phyloP scores from a whole-genome alignment of 2,797 vertebrate genomes.

The Falco peregrinus region DNA sequence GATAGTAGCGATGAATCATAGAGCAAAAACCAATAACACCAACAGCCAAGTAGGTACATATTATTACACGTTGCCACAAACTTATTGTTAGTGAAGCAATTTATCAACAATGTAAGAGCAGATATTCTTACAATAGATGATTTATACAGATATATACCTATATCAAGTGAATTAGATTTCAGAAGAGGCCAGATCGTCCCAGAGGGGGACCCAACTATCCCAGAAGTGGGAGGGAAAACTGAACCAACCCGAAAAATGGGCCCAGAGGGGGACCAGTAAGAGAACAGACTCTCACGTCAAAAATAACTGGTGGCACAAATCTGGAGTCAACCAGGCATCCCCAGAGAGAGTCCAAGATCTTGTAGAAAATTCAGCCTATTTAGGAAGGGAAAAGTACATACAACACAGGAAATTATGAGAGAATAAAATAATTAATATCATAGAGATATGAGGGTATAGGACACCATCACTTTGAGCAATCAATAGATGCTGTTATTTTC shows the following conservation, averaged over 20 bases:
- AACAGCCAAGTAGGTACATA: not conserved
- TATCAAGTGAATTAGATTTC: not conserved
- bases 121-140: not conserved
- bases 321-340: not conserved
- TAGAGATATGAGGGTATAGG: rapidly evolving
- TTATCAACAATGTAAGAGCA: not conserved
- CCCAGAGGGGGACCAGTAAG: rapidly evolving
- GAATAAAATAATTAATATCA: not conserved
- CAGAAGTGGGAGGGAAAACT: not conserved
- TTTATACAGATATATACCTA: not conserved
- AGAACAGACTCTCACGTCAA: not conserved
- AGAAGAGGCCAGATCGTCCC: not conserved
- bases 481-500: not conserved
- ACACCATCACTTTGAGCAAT: not conserved
- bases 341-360: not conserved
- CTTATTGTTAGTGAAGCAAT: not conserved
- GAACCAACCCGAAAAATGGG: not conserved
- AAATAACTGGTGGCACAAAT: not conserved
- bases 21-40: not conserved
- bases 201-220: not conserved
- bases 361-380: not conserved
- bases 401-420: not conserved
- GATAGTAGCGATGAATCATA: not conserved
- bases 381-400: not conserved
- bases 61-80: not conserved